Percentiles rank a stretch among this genome's conserved stretches.
phyloP scores from a whole-genome alignment of 1,140 invertebrate genomes.

The Drosophila gunungcola region DNA sequence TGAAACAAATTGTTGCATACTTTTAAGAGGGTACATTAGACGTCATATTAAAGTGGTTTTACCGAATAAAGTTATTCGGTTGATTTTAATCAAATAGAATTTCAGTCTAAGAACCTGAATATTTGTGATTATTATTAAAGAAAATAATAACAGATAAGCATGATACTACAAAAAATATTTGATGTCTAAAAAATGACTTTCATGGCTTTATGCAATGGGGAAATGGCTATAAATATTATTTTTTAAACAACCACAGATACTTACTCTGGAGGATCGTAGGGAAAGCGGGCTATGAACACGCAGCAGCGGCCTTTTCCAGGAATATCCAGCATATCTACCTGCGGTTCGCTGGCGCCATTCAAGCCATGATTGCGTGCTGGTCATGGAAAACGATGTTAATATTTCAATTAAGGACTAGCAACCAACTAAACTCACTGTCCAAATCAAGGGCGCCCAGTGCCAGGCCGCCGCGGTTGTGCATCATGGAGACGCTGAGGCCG shows the following conservation, averaged over 20 bases:
- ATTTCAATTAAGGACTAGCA: not conserved
- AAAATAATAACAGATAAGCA: too few species aligned
- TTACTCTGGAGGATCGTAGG: conserved; percentile 94
- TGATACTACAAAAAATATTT: not conserved
- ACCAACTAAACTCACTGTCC: conserved; percentile 85
- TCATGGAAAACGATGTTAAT: not conserved
- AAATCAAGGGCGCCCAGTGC: conserved; percentile 86
- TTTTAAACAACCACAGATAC: conserved; percentile 28
- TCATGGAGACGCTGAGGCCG: conserved; percentile 86
- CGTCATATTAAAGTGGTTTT: too few species aligned
- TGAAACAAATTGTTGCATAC: not conserved
- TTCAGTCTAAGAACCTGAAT: too few species aligned
- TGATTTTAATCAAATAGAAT: too few species aligned
- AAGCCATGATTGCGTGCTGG: conserved; percentile 72
- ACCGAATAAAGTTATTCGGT: too few species aligned
- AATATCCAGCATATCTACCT: conserved; percentile 96
- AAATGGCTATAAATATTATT: conserved; percentile 1
- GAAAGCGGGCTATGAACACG: conserved; percentile 97
- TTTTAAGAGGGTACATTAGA: not conserved
- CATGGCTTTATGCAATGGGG: not conserved
- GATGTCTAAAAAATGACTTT: not conserved
- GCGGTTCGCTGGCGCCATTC: conserved; percentile 85
- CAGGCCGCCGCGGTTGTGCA: conserved; percentile 86
- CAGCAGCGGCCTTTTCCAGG: conserved; percentile 96
- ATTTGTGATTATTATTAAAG: too few species aligned